Evolutionary conservation across 2,888 invertebrate genomes (phyloP), one percentile per base, ranked within the genome.

Genomic region (Drosophila mimetica): DNA sequence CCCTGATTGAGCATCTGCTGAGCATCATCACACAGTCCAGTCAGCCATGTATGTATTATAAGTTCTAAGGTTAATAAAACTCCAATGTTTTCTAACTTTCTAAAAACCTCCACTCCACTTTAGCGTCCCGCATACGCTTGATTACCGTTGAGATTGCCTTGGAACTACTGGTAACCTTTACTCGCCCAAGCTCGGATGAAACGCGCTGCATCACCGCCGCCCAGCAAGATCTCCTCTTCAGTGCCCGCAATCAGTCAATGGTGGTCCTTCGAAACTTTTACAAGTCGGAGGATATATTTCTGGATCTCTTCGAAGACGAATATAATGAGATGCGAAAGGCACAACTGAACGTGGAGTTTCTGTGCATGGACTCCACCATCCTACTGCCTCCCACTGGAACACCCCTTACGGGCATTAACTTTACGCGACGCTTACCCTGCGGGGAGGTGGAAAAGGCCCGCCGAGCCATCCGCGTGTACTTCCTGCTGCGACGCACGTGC

Each of bases 261-360:
- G 94, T 96, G 0, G 93, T 97, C 30, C 94, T 99, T 13, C 93
- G 97, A 48, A 97, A 97, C 93, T 98, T 97, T 92, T 98, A 98
- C 92, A 98, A 98, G 94, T 97, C 97, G 83, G 99, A 99, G 92
- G 99, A 99, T 89, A 98, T 99, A 85, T 99, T 99, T 92, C 93
- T 99, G 63, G 99, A 99, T 91, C 96, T 99, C 95, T 99, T 99
- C 91, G 99, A 99, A 92, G 98, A 99, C 91, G 99, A 99, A 87
- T 98, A 97, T 92, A 96, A 96, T 89, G 98, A 98, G 92, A 96
- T 99, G 94, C 95, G 95, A 78, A 97, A 96, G 90, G 93, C 95
- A 16, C 95, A 95, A 1, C 90, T 98, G 53, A 97, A 97, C 91
- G 97, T 99, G 1, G 98, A 99, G 90, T 97, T 97, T 94, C 92